Conservation (phyloP, 2,888 invertebrate genomes). For the Heliconius aoede region DNA sequence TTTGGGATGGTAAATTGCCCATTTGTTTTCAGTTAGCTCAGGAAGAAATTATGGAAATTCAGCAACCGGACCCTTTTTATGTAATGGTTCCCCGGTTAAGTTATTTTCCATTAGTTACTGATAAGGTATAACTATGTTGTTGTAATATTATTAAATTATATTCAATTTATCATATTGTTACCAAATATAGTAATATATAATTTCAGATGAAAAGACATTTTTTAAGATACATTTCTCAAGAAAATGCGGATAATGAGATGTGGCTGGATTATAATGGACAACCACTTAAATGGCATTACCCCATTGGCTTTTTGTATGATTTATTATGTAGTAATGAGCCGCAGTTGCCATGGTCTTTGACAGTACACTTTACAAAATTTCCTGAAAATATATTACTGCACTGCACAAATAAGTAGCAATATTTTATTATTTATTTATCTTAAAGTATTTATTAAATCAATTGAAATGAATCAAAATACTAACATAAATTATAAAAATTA, state of each 20-base stretch:
- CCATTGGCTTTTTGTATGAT: slow-evolving; percentile 96
- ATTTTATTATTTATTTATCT: background rate
- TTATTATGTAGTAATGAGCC: slow-evolving; percentile 86
- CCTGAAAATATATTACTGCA: slow-evolving; percentile 95
- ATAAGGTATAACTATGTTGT: slow-evolving; percentile 88
- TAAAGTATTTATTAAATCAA: too few relatives aligned
- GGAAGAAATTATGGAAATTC: slow-evolving; percentile 94
- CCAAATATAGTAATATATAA: slow-evolving; percentile 11
- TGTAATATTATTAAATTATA: background rate
- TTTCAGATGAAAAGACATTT: slow-evolving; percentile 94
- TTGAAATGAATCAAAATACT: background rate
- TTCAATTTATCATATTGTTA: background rate
- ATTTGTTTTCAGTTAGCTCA: slow-evolving; percentile 95
- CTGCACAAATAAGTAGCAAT: slow-evolving; percentile 90
- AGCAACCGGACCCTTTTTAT: slow-evolving; percentile 96
- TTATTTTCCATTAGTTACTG: slow-evolving; percentile 97
- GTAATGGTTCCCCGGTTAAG: slow-evolving; percentile 96
- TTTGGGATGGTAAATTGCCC: slow-evolving; percentile 98
- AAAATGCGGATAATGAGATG: slow-evolving; percentile 93
- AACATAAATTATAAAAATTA: background rate
- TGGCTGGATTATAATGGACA: slow-evolving; percentile 97
- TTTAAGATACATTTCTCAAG: slow-evolving; percentile 90
- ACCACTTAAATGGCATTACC: slow-evolving; percentile 95
- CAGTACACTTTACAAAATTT: slow-evolving; percentile 97
- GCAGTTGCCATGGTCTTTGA: slow-evolving; percentile 95